Percentiles rank a stretch among this genome's conserved stretches.
Conservation (phyloP, 2,113 vertebrate species). For the Apodemus speciosus region DNA sequence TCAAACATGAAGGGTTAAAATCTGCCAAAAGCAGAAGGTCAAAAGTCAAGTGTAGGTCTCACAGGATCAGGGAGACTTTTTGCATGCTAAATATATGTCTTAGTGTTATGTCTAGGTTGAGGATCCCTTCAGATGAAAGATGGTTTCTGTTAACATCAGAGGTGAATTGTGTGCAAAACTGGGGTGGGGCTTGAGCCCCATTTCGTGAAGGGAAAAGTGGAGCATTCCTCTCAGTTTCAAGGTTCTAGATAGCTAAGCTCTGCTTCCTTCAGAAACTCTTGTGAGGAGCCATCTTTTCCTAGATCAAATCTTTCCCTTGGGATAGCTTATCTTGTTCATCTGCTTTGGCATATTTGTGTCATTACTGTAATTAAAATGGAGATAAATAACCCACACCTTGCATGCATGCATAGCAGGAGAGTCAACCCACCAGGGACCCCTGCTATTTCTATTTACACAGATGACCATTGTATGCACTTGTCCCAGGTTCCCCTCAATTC, state of each 20-base stretch:
- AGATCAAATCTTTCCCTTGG: not conserved
- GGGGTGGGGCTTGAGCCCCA: too few relatives aligned
- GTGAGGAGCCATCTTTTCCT: not conserved
- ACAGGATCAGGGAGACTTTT: rapidly evolving
- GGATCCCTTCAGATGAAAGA: rapidly evolving
- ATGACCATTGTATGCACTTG: not conserved
- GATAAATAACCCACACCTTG: not conserved
- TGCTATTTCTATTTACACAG: conserved; percentile 4
- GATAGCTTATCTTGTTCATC: not conserved
- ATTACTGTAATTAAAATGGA: not conserved
- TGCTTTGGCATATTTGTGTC: not conserved
- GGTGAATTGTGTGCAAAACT: not conserved
- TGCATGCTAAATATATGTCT: rapidly evolving
- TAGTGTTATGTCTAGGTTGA: rapidly evolving
- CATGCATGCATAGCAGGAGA: too few relatives aligned
- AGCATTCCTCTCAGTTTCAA: too few relatives aligned
- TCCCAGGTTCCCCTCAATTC: not conserved
- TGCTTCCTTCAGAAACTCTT: rapidly evolving
- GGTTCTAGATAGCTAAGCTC: too few relatives aligned
- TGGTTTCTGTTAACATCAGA: not conserved
- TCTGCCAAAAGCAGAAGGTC: rapidly evolving
- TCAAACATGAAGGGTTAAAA: not conserved
- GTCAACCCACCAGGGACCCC: not conserved
- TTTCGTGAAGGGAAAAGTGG: rapidly evolving
- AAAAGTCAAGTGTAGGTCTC: not conserved